These are phyloP conservation scores for Chamaea fasciata DNA, from an alignment of 2,113 vertebrate genomes.

Conservation along the genomic window DNA sequence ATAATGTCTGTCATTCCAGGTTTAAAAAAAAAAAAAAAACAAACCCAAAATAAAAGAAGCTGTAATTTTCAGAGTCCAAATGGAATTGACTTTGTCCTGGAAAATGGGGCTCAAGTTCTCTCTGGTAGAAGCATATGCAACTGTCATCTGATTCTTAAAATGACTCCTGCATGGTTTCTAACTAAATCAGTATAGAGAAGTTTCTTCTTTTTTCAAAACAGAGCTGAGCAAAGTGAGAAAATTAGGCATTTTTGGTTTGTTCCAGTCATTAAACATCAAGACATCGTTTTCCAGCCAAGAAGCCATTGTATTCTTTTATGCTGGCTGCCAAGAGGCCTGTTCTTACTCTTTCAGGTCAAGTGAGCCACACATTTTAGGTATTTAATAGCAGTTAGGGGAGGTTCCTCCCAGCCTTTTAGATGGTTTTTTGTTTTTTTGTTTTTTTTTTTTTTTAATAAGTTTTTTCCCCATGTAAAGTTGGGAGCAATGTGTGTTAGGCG, in stretches of 20 bases:
- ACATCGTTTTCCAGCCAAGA: background rate
- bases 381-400: background rate
- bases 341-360: background rate
- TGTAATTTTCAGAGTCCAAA: background rate
- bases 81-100: background rate
- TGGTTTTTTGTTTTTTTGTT: too few relatives aligned
- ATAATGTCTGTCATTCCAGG: background rate
- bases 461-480: background rate
- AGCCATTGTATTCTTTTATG: background rate
- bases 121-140: background rate
- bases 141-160: background rate
- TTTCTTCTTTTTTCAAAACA: background rate
- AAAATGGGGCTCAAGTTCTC: background rate
- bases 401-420: background rate
- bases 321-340: background rate
- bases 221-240: background rate
- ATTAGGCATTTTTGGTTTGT: background rate
- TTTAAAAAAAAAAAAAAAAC: rapidly evolving
- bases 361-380: background rate
- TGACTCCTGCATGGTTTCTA: background rate
- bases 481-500: background rate
- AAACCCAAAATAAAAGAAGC: background rate
- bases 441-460: background rate
- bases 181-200: background rate
- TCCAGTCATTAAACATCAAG: background rate